Percentiles rank a stretch among this genome's conserved stretches.
Evolutionary conservation across 2,888 invertebrate species (phyloP).

Genomic region (Theretra japonica): DNA sequence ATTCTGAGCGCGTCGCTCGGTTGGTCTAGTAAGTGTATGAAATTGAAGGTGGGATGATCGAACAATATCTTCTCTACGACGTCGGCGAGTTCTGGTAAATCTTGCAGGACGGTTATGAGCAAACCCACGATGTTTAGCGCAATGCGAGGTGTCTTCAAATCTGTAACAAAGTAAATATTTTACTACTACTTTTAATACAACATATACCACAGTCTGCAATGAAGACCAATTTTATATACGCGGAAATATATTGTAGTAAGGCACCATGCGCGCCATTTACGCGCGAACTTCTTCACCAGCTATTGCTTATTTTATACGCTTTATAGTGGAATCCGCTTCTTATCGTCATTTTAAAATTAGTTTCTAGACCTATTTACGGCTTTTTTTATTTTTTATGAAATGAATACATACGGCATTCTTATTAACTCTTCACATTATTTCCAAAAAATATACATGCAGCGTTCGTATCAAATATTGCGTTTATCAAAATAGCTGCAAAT

Average conservation of each 20-base stretch:
- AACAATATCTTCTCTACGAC: constrained; percentile 90
- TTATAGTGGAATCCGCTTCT: too few relatives aligned
- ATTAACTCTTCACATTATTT: background rate
- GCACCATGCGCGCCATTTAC: too few relatives aligned
- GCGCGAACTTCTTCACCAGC: too few relatives aligned
- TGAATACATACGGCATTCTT: too few relatives aligned
- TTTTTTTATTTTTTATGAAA: too few relatives aligned
- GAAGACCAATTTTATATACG: too few relatives aligned
- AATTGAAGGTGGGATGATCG: constrained; percentile 77
- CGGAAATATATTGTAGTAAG: background rate
- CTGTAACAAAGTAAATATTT: constrained; percentile 57
- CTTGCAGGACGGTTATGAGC: constrained; percentile 89
- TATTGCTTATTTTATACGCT: too few relatives aligned
- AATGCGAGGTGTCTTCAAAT: constrained; percentile 84
- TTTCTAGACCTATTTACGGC: too few relatives aligned
- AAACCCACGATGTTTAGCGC: constrained; percentile 89
- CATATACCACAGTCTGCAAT: too few relatives aligned
- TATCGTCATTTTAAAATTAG: too few relatives aligned
- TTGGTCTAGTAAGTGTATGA: constrained; percentile 84
- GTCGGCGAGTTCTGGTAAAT: constrained; percentile 90
- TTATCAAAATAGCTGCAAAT: background rate
- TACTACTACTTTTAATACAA: too few relatives aligned
- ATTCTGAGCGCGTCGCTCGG: constrained; percentile 84
- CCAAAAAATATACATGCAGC: background rate
- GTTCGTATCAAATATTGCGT: background rate